Evolutionary conservation across 2,888 invertebrate genomes (phyloP), one percentile per base, ranked within the genome.

Genomic region (Elysia crispata): DNA sequence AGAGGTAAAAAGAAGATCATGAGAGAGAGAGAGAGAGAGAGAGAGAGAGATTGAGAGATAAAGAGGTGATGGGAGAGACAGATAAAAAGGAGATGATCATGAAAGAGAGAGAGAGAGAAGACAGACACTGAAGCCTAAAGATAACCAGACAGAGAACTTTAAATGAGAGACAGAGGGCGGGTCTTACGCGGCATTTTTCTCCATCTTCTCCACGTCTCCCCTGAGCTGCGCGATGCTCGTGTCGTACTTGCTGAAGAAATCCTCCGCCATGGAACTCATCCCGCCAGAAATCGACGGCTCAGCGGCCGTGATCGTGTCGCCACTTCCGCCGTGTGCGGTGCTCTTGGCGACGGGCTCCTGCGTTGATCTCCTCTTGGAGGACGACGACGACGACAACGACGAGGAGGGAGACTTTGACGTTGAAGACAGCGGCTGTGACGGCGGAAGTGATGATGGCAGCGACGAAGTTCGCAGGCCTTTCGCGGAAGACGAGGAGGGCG

Each of bases 161-260:
- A n/a, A n/a, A n/a, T n/a, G n/a, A n/a, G n/a, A n/a, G 25, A 31
- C 54, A 49, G n/a, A 76, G 28, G 20, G 23, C 6, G 8, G 15
- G 62, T 73, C 84, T 84, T 83, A 88, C 88, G 86, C 87, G 23
- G 90, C 87, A 80, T 87, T 86, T 70, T 87, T 84, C 80, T 90
- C 89, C 86, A 91, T 86, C 81, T 89, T 86, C 60, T 90, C 87
- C 5, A 92, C 90, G 84, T 91, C 90, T 28, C 87, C 89, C 83
- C 91, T 91, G 64, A 92, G 88, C 80, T 90, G 87, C 69, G 92
- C 92, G 72, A 93, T 91, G 77, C 89, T 90, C 77, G 87, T 88
- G 85, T 93, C 93, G 83, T 92, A 93, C 82, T 92, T 90, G 74
- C 88, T 90, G 64, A 93, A 89, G 85, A 92, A 92, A 85, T 93